phyloP scores from a whole-genome alignment of 2,888 invertebrate species.

The Tipula unca region DNA sequence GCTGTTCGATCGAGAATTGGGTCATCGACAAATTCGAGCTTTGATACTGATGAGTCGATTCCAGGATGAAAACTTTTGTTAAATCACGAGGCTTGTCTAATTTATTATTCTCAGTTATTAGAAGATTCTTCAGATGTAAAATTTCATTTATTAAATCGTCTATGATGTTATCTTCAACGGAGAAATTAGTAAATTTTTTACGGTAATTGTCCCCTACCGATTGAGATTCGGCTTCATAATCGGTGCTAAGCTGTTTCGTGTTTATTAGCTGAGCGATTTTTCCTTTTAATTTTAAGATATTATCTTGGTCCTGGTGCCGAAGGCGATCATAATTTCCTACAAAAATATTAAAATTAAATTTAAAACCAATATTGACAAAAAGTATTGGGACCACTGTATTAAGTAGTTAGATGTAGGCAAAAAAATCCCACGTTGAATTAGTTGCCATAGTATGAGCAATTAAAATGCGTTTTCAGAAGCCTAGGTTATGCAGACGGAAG shows the following conservation, averaged over 20 bases:
- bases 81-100: constrained; percentile 53
- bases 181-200: constrained; percentile 24
- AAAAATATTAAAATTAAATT: not conserved
- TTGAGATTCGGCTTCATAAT: constrained; percentile 35
- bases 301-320: constrained; percentile 60
- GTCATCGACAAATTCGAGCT: constrained; percentile 37
- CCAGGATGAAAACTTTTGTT: constrained; percentile 45
- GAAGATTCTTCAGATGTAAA: constrained; percentile 51
- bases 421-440: too few species aligned
- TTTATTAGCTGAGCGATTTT: constrained; percentile 33
- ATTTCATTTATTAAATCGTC: constrained; percentile 55
- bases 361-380: not conserved
- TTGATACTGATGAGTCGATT: constrained; percentile 24
- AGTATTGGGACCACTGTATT: too few species aligned
- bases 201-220: not conserved
- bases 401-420: too few species aligned
- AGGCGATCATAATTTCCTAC: constrained; percentile 63
- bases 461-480: too few species aligned
- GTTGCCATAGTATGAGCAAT: too few species aligned
- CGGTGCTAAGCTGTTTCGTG: constrained; percentile 28
- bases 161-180: constrained; percentile 32
- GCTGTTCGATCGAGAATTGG: constrained; percentile 24
- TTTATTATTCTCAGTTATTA: constrained; percentile 52
- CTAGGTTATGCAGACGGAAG: too few species aligned
- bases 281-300: constrained; percentile 54